Evolutionary conservation across 53 echinoderm and acorn worm species (phyloP).

Genomic region (Zoroaster sp.): DNA sequence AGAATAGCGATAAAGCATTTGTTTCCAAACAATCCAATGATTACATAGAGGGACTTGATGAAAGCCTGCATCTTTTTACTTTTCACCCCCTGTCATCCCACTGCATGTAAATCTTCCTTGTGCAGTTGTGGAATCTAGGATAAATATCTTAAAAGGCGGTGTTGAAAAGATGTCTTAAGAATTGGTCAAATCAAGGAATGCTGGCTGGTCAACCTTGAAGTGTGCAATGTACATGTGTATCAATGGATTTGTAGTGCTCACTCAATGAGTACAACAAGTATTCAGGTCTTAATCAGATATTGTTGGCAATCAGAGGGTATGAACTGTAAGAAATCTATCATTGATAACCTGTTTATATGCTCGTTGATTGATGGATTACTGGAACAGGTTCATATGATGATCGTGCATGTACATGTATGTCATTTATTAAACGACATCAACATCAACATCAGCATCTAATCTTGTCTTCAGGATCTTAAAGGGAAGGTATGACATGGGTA

Average conservation of each 20-base stretch:
- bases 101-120: not conserved
- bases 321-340: not conserved
- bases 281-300: not conserved
- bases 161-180: slow-evolving; percentile 1
- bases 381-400: not conserved
- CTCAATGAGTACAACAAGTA: too few relatives aligned
- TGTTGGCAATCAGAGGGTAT: not conserved
- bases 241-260: not conserved
- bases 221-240: not conserved
- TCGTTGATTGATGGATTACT: not conserved
- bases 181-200: not conserved
- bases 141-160: slow-evolving; percentile 16
- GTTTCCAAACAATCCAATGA: not conserved
- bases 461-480: too few relatives aligned
- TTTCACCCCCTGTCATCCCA: not conserved
- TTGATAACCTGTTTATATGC: not conserved
- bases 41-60: not conserved
- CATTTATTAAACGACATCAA: too few relatives aligned
- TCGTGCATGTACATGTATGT: too few relatives aligned
- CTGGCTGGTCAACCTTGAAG: not conserved
- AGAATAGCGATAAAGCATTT: not conserved
- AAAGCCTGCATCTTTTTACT: not conserved
- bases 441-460: too few relatives aligned
- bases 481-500: too few relatives aligned
- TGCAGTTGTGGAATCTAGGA: not conserved